phyloP scores from a whole-genome alignment of 2,888 invertebrate genomes.

The Sarcophaga rosellei region DNA sequence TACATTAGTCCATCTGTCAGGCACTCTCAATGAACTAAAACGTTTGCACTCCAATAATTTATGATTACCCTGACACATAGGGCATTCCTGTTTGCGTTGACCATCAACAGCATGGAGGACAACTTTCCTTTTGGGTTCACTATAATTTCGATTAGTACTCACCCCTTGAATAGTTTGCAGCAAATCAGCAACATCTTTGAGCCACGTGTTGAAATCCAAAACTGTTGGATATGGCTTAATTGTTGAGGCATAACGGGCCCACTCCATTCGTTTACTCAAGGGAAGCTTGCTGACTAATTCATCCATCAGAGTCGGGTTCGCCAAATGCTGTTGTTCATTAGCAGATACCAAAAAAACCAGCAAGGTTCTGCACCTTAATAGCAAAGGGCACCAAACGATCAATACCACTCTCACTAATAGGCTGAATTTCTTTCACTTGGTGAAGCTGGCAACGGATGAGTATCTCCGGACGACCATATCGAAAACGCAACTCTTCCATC shows the following conservation, averaged over 20 bases:
- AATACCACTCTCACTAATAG: background rate
- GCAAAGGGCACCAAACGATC: background rate
- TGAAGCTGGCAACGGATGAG: too few species aligned
- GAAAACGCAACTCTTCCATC: too few species aligned
- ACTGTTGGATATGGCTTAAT: slow-evolving; percentile 12
- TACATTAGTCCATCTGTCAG: background rate
- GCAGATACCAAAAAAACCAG: background rate
- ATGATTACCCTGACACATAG: background rate
- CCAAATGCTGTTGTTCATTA: slow-evolving; percentile 4
- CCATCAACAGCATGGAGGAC: slow-evolving; percentile 34
- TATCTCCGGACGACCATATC: too few species aligned
- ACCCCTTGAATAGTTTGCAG: slow-evolving; percentile 2
- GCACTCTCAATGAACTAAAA: background rate
- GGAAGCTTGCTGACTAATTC: background rate
- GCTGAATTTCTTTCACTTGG: too few species aligned
- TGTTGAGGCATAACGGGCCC: background rate
- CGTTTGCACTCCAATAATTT: too few species aligned
- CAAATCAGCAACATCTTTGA: slow-evolving; percentile 32
- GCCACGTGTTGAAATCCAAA: slow-evolving; percentile 29
- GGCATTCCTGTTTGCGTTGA: background rate
- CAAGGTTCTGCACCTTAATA: slow-evolving; percentile 3
- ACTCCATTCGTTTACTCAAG: background rate
- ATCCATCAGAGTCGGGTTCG: too few species aligned
- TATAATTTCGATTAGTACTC: background rate
- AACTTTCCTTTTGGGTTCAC: slow-evolving; percentile 22